Percentiles rank a stretch among this genome's conserved stretches.
Conservation (phyloP, 2,888 invertebrate genomes). For the Acleris holmiana region DNA sequence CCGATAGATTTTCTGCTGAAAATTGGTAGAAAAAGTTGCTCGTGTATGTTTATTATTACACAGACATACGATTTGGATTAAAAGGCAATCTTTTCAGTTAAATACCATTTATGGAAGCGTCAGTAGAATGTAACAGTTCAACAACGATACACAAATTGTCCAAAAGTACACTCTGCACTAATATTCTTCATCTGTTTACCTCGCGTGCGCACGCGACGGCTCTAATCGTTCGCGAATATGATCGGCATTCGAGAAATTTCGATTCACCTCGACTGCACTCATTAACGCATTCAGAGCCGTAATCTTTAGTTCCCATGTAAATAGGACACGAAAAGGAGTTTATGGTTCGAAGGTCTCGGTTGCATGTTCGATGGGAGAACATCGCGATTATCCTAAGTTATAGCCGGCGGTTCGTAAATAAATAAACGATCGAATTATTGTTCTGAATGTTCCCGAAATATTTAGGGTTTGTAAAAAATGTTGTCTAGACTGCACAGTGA, state of each 20-base stretch:
- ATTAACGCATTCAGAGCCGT: conserved; percentile 13
- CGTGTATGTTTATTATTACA: too few species aligned
- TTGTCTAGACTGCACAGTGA: conserved; percentile 17
- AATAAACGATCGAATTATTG: conserved; percentile 33
- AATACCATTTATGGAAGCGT: too few species aligned
- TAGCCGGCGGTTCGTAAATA: conserved; percentile 28
- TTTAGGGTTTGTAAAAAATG: conserved; percentile 16
- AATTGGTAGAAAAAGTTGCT: too few species aligned
- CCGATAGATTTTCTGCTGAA: too few species aligned
- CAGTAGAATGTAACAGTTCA: too few species aligned
- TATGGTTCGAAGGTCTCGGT: conserved; percentile 9
- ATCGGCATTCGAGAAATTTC: conserved; percentile 37
- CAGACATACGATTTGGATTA: too few species aligned
- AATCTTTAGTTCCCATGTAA: too few species aligned
- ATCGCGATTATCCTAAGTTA: conserved; percentile 31
- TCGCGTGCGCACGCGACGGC: conserved; percentile 38
- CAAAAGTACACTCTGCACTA: neutral
- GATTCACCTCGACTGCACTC: conserved; percentile 35
- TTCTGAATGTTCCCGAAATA: conserved; percentile 14
- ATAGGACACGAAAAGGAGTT: too few species aligned
- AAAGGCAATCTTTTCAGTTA: too few species aligned
- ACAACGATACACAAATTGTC: too few species aligned
- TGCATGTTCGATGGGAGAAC: conserved; percentile 31
- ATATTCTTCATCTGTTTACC: conserved; percentile 4
- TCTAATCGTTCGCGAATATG: conserved; percentile 36